These are phyloP conservation scores for Myiopsitta monachus DNA, from an alignment of 2,113 vertebrate genomes.

Conservation along the genomic window DNA sequence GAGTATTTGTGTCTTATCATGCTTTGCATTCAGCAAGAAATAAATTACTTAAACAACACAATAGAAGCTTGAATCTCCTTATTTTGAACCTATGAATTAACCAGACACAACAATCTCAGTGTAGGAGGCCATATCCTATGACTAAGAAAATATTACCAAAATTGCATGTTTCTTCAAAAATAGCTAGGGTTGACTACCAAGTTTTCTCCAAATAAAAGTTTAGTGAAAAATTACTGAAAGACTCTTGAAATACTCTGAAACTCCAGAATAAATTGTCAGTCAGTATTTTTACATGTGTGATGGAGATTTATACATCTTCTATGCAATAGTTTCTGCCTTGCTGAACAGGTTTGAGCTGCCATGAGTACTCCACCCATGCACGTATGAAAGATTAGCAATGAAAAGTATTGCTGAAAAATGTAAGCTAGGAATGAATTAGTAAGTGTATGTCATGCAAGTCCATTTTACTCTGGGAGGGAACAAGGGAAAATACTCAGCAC, in stretches of 20 bases:
- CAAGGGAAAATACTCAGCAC: not conserved
- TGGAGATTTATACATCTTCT: not conserved
- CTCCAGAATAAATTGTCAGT: not conserved
- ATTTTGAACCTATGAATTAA: not conserved
- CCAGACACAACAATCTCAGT: not conserved
- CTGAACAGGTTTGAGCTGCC: constrained; percentile 12
- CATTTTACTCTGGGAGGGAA: not conserved
- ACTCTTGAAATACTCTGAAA: not conserved
- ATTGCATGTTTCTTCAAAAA: not conserved
- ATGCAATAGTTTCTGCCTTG: not conserved
- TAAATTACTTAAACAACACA: not conserved
- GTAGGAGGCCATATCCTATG: not conserved
- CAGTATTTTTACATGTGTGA: not conserved
- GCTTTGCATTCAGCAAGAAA: not conserved
- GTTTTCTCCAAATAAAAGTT: not conserved
- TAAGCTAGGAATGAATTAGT: not conserved
- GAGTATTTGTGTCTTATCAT: not conserved
- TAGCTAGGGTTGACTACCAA: accelerated
- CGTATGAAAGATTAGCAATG: constrained; percentile 10
- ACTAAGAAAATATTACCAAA: not conserved
- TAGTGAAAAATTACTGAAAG: not conserved
- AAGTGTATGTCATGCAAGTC: not conserved
- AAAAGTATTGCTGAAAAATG: constrained; percentile 37
- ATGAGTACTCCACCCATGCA: constrained; percentile 26
- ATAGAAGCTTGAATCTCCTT: not conserved